These are phyloP conservation scores for Lutraria rhynchaena DNA, from an alignment of 1,140 invertebrate genomes.

Conservation along the genomic window DNA sequence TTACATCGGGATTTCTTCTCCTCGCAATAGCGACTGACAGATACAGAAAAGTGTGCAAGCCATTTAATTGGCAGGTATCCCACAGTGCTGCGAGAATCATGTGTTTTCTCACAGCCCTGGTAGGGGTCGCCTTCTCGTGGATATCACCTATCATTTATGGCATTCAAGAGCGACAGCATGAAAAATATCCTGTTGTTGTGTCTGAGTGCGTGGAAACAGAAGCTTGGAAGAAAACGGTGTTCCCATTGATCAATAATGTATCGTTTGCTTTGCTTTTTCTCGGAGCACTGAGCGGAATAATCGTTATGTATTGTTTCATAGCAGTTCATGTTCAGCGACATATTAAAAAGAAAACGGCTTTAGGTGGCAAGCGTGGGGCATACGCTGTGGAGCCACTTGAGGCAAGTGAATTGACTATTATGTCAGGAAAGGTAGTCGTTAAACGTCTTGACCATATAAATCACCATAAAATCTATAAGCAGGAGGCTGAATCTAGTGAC, in stretches of 20 bases:
- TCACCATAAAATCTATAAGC: neutral
- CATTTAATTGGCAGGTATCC: constrained; percentile 45
- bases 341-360: neutral
- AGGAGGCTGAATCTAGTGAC: neutral
- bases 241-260: constrained; percentile 38
- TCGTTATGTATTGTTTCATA: constrained; percentile 38
- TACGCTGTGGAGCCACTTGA: neutral
- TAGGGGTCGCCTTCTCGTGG: constrained; percentile 34
- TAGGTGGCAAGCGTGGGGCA: neutral
- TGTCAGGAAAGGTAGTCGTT: neutral
- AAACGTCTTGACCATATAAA: neutral
- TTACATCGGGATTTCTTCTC: constrained; percentile 29
- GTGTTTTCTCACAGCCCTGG: neutral
- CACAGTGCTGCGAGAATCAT: constrained; percentile 1
- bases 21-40: constrained; percentile 43
- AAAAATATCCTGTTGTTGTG: constrained; percentile 1
- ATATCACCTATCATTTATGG: constrained; percentile 31
- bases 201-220: constrained; percentile 32
- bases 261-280: constrained; percentile 30
- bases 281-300: neutral
- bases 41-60: constrained; percentile 52
- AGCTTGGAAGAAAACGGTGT: constrained; percentile 16
- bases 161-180: neutral
- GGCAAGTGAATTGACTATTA: constrained; percentile 10
- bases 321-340: constrained; percentile 5